phyloP scores from a whole-genome alignment of 2,888 invertebrate species.

The Philopedon plagiatum region DNA sequence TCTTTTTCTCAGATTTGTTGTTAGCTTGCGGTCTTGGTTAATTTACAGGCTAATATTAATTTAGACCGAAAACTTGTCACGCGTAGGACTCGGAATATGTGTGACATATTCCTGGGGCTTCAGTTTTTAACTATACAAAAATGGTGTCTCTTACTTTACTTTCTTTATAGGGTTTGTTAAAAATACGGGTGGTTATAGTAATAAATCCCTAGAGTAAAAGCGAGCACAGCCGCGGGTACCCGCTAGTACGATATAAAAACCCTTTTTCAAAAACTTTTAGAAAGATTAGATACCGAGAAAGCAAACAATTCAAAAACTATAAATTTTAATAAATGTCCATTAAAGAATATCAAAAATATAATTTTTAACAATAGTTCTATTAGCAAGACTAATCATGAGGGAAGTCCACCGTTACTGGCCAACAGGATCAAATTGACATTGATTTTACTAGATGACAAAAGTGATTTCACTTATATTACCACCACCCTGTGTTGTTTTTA shows the following conservation, averaged over 20 bases:
- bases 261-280: neutral
- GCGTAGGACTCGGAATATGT: too few relatives aligned
- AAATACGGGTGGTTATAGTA: too few relatives aligned
- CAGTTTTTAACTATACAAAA: too few relatives aligned
- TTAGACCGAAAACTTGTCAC: too few relatives aligned
- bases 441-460: slow-evolving; percentile 11
- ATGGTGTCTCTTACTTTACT: too few relatives aligned
- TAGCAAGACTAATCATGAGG: slow-evolving; percentile 30
- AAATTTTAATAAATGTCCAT: slow-evolving; percentile 9
- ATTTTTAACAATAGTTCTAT: slow-evolving; percentile 18
- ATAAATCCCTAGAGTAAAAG: too few relatives aligned
- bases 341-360: slow-evolving; percentile 12
- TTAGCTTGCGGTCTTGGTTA: too few relatives aligned
- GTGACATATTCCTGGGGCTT: too few relatives aligned
- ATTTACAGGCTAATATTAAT: too few relatives aligned
- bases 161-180: too few relatives aligned
- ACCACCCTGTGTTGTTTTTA: slow-evolving; percentile 37
- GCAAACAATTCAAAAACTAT: slow-evolving; percentile 15
- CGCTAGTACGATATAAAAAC: neutral
- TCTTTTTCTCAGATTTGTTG: too few relatives aligned
- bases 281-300: neutral
- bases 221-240: too few relatives aligned
- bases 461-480: neutral
- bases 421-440: slow-evolving; percentile 21
- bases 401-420: slow-evolving; percentile 15